Percentiles rank a stretch among this genome's conserved stretches.
Conservation (phyloP, 2,888 invertebrate genomes). For the Mythimna lalbum region DNA sequence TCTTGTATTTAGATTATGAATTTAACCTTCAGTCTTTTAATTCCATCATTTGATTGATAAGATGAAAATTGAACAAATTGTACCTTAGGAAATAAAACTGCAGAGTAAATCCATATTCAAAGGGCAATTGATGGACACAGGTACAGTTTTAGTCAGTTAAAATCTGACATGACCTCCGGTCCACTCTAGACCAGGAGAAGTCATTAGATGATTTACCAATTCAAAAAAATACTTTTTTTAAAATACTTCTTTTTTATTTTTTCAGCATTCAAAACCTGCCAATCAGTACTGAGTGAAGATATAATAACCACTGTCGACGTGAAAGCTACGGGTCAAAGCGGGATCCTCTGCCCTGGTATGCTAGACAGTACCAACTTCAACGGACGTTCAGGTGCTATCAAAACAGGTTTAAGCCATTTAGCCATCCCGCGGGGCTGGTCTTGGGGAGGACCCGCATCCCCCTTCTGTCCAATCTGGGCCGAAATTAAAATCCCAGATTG, state of each 20-base stretch:
- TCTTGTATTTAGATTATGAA: conserved; percentile 22
- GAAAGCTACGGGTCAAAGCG: conserved; percentile 74
- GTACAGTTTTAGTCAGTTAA: background rate
- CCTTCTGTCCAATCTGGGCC: conserved; percentile 94
- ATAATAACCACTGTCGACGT: conserved; percentile 79
- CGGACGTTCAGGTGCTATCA: conserved; percentile 91
- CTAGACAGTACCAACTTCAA: conserved; percentile 82
- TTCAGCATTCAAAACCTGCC: conserved; percentile 81
- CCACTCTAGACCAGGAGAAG: too few relatives aligned
- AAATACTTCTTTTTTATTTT: conserved; percentile 42
- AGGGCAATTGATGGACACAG: background rate
- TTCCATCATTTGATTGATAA: conserved; percentile 15
- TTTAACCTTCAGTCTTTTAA: conserved; percentile 30
- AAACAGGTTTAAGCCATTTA: conserved; percentile 93
- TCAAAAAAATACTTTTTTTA: background rate
- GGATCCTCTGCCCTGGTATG: conserved; percentile 77
- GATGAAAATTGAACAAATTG: conserved; percentile 8
- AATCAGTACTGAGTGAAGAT: conserved; percentile 79
- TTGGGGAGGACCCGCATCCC: conserved; percentile 95
- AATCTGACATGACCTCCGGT: too few relatives aligned
- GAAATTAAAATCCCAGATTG: conserved; percentile 90
- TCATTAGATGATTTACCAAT: too few relatives aligned
- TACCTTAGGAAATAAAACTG: background rate
- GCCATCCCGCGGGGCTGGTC: conserved; percentile 96
- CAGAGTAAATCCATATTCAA: background rate